Percentiles rank a stretch among this genome's conserved stretches.
Evolutionary conservation across 53 echinoderm and acorn worm genomes (phyloP).

Genomic region (Antedon mediterranea): DNA sequence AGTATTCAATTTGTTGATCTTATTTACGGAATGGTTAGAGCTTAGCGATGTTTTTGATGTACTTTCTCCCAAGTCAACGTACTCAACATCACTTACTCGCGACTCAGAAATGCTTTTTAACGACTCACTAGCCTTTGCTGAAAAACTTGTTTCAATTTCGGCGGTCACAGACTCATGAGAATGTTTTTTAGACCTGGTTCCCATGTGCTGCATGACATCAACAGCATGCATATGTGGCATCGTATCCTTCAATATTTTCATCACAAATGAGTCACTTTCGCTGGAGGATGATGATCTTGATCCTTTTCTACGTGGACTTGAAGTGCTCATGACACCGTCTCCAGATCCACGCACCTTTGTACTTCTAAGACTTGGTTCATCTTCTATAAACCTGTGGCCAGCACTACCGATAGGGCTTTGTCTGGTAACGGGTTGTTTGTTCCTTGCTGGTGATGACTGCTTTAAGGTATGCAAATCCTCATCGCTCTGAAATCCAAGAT

Average conservation of each 20-base stretch:
- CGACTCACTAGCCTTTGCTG: neutral
- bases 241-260: slow-evolving; percentile 81
- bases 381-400: neutral
- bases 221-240: slow-evolving; percentile 92
- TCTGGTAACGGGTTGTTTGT: neutral
- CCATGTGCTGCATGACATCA: slow-evolving; percentile 67
- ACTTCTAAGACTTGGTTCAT: neutral
- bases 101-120: neutral
- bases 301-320: slow-evolving; percentile 28
- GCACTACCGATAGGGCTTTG: neutral
- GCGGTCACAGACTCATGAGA: neutral
- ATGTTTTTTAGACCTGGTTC: neutral
- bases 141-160: neutral
- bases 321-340: slow-evolving; percentile 5
- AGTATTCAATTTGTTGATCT: neutral
- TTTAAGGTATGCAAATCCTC: neutral
- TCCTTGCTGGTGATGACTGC: neutral
- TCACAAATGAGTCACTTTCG: slow-evolving; percentile 63
- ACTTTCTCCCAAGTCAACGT: neutral
- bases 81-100: neutral
- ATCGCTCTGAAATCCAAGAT: neutral
- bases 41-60: neutral
- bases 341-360: neutral
- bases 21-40: too few species aligned
- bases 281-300: slow-evolving; percentile 33